Conservation (phyloP, 2,888 invertebrate species). For the Plagodis pulveraria region DNA sequence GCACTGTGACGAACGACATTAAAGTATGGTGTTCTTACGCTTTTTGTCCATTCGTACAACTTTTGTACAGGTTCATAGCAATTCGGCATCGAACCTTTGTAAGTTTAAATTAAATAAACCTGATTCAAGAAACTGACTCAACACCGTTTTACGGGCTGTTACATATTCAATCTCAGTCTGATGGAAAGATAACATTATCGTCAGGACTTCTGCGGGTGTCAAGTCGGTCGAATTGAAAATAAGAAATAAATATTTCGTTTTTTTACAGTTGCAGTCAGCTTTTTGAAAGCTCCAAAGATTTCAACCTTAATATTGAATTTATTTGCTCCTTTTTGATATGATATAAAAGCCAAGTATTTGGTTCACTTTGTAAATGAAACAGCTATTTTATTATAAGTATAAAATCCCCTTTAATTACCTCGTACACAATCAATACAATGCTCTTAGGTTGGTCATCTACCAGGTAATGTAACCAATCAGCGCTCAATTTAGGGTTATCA, state of each 20-base stretch:
- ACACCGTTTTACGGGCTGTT: slow-evolving; percentile 14
- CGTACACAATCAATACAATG: slow-evolving; percentile 8
- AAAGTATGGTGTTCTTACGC: slow-evolving; percentile 23
- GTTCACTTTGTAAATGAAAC: no score
- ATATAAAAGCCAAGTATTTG: no score
- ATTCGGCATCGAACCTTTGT: slow-evolving; percentile 13
- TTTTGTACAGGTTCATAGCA: slow-evolving; percentile 13
- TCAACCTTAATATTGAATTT: no score
- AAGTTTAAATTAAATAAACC: slow-evolving; percentile 18
- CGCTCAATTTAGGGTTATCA: slow-evolving; percentile 42
- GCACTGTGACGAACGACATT: slow-evolving; percentile 19
- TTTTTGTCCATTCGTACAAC: slow-evolving; percentile 23
- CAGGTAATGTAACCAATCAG: slow-evolving; percentile 47
- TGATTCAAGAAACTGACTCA: slow-evolving; percentile 4
- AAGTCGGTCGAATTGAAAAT: slow-evolving; percentile 4
- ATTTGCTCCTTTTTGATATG: no score
- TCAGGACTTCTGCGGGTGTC: slow-evolving; percentile 32
- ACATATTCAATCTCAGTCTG: slow-evolving; percentile 29
- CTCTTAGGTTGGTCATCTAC: slow-evolving; percentile 30
- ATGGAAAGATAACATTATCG: slow-evolving; percentile 32
- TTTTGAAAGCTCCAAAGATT: no score
- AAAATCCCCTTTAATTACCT: background rate
- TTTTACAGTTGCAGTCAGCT: background rate
- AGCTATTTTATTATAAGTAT: background rate
- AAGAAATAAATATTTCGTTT: background rate